A percentile compares a stretch with the other conserved stretches of the same genome.
Conservation (phyloP, 2,797 vertebrate species). For the Microcaecilia unicolor region DNA sequence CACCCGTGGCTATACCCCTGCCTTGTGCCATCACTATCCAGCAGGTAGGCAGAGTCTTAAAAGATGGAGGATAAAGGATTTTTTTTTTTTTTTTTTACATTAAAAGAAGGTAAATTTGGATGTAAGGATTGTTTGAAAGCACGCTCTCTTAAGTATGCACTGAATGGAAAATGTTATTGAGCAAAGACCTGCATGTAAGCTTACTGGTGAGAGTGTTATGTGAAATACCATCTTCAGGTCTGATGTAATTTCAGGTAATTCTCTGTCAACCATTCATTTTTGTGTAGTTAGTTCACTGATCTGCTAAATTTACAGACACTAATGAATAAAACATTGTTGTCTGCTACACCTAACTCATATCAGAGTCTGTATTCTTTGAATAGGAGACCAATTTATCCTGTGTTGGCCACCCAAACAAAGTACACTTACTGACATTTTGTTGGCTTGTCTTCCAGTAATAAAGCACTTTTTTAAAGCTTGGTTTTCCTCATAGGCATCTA, state of each 20-base stretch:
- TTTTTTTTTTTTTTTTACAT: no score
- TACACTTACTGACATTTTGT: conserved; percentile 13
- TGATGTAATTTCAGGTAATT: conserved; percentile 15
- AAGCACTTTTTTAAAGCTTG: conserved; percentile 5
- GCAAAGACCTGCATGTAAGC: neutral
- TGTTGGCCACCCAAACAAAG: conserved; percentile 9
- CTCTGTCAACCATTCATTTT: conserved; percentile 12
- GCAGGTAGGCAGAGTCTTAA: no score
- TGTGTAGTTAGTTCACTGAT: conserved; percentile 3
- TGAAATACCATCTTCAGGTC: conserved; percentile 9
- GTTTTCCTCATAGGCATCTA: neutral
- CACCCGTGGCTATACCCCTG: no score
- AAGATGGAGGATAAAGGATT: no score
- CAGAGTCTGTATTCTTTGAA: neutral
- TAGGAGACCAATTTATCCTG: conserved; percentile 10
- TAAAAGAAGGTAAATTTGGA: no score
- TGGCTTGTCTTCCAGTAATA: conserved; percentile 4
- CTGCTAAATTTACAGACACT: conserved; percentile 19
- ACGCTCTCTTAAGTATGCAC: no score
- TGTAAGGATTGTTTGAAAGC: no score
- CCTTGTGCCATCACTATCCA: no score
- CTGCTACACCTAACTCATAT: conserved; percentile 19
- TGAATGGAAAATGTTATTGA: conserved; percentile 11
- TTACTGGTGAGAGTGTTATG: conserved; percentile 5
- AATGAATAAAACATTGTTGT: conserved; percentile 21